phyloP scores from a whole-genome alignment of 1,140 invertebrate species.

The Brachionus sp. region DNA sequence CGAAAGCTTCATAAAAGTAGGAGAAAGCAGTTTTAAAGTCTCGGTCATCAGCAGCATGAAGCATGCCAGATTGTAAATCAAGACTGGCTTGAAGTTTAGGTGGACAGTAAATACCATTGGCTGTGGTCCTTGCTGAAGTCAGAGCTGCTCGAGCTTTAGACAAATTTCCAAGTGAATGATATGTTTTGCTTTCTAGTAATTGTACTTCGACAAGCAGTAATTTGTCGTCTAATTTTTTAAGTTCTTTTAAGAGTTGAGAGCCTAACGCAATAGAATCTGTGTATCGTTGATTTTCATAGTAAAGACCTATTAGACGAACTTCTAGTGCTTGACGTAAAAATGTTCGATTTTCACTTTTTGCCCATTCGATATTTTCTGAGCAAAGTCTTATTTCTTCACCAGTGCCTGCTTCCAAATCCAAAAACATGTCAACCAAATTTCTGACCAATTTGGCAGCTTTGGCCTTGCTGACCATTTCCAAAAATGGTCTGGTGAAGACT shows the following conservation, averaged over 20 bases:
- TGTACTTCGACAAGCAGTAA: slow-evolving; percentile 92
- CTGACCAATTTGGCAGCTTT: slow-evolving; percentile 97
- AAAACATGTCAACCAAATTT: slow-evolving; percentile 90
- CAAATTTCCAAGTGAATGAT: slow-evolving; percentile 92
- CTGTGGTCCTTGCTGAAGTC: slow-evolving; percentile 94
- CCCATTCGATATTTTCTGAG: slow-evolving; percentile 99
- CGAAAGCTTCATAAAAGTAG: slow-evolving; percentile 99
- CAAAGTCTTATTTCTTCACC: slow-evolving; percentile 57
- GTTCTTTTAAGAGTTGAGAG: slow-evolving; percentile 79
- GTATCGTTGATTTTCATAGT: slow-evolving; percentile 35
- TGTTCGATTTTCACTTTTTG: slow-evolving; percentile 90
- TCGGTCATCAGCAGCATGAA: slow-evolving; percentile 96
- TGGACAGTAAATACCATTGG: slow-evolving; percentile 97
- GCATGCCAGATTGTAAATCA: slow-evolving; percentile 92
- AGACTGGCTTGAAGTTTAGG: slow-evolving; percentile 94
- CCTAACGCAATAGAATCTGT: slow-evolving; percentile 53
- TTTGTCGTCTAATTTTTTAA: slow-evolving; percentile 99
- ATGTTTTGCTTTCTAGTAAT: slow-evolving; percentile 94
- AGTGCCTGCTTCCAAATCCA: slow-evolving; percentile 88
- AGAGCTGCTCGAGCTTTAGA: slow-evolving; percentile 92
- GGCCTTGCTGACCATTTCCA: slow-evolving; percentile 87
- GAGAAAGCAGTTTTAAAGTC: slow-evolving; percentile 99
- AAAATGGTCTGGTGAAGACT: slow-evolving; percentile 85
- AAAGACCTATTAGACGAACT: slow-evolving; percentile 49
- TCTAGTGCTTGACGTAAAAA: slow-evolving; percentile 94